Conservation (phyloP, 2,888 invertebrate genomes). For the Drosophila rubida region DNA sequence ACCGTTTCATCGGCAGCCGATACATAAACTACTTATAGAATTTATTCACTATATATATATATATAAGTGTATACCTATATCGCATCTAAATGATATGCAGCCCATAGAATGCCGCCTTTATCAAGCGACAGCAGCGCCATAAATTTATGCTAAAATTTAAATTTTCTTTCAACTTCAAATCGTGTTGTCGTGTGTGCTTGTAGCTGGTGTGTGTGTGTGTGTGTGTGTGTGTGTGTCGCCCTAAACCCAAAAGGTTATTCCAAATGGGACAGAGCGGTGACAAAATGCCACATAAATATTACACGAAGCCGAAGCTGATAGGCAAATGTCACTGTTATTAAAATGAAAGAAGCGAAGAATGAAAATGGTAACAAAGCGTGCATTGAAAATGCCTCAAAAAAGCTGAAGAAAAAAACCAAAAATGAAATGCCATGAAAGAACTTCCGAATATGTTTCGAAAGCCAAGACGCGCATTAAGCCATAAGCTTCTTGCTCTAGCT, state of each 20-base stretch:
- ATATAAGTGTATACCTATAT: constrained; percentile 28
- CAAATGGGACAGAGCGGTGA: constrained; percentile 59
- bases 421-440: constrained; percentile 41
- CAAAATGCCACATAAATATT: constrained; percentile 77
- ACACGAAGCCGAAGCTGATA: constrained; percentile 64
- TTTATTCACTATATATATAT: constrained; percentile 14
- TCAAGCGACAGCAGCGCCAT: constrained; percentile 54
- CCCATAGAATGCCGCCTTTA: constrained; percentile 56
- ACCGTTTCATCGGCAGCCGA: constrained; percentile 55
- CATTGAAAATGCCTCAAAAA: constrained; percentile 33
- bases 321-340: constrained; percentile 74
- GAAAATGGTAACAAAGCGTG: constrained; percentile 30
- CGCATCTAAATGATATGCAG: constrained; percentile 59
- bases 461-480: constrained; percentile 4
- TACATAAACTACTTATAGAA: constrained; percentile 59
- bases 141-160: constrained; percentile 79
- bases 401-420: background rate
- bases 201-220: constrained; percentile 6
- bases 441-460: constrained; percentile 57
- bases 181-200: constrained; percentile 23
- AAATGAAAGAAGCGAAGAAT: constrained; percentile 38
- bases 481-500: background rate
- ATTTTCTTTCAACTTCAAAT: constrained; percentile 67
- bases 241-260: constrained; percentile 55
- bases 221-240: constrained; percentile 23